These are phyloP conservation scores for Tapirus indicus DNA, from an alignment of 2,797 vertebrate species.

Conservation along the genomic window DNA sequence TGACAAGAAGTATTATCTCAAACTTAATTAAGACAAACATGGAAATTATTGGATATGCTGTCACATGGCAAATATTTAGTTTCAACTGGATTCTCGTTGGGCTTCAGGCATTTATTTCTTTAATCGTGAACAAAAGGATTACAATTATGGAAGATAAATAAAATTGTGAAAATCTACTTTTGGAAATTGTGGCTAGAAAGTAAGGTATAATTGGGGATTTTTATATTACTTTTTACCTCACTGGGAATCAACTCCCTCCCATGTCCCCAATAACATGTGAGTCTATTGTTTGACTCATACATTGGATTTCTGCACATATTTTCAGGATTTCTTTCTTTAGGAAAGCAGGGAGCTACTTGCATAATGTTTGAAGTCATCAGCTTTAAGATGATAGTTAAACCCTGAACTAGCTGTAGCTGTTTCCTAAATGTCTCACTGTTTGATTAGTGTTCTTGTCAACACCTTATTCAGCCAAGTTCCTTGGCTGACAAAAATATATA, in stretches of 20 bases:
- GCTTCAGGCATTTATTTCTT: background rate
- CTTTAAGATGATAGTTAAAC: slow-evolving; percentile 21
- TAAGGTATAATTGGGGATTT: background rate
- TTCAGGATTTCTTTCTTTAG: background rate
- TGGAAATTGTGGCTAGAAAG: background rate
- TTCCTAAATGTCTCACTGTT: slow-evolving; percentile 1
- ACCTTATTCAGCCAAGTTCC: background rate
- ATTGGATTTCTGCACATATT: background rate
- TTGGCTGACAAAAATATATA: slow-evolving; percentile 12
- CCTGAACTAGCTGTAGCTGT: background rate
- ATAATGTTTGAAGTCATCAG: background rate
- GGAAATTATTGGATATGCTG: background rate
- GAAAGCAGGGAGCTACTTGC: background rate
- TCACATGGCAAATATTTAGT: slow-evolving; percentile 13
- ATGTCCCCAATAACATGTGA: background rate
- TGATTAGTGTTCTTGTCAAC: background rate
- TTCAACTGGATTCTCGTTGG: background rate
- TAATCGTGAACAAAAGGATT: background rate
- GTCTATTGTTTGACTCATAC: background rate
- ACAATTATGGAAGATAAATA: background rate
- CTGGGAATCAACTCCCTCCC: background rate
- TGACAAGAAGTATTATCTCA: slow-evolving; percentile 20
- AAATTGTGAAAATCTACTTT: slow-evolving; percentile 6
- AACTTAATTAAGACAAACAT: slow-evolving; percentile 37
- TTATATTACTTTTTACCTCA: background rate